Base-by-base conservation (phyloP, 2,888 invertebrate genomes). In the Pollenia amentaria region DNA sequence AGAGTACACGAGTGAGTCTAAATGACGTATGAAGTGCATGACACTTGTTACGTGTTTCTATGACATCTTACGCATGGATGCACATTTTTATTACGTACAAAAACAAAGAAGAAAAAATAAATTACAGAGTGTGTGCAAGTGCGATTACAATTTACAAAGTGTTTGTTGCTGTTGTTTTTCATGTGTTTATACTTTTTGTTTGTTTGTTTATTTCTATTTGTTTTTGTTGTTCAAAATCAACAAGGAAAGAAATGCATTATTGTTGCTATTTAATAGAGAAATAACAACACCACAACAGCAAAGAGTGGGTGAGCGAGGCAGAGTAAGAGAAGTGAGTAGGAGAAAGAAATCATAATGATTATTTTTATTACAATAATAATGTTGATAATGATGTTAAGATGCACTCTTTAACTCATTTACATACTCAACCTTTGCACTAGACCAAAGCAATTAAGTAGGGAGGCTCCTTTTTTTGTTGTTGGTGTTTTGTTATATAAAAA, bases 41-140 rank as follows among this genome's bases (percentile, higher is more conserved):
- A 88, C 88, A 88, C 88, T 88, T 88, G 88, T 88, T 88, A 88
- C 88, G 84, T 86, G 86, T 88, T 88, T 75, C 87, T 88, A 70
- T 88, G 88, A 88, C 88, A 87, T 87, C 87, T 76, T 79, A 84
- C 87, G 87, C 88, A 87, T 87, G 77, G 85, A 57, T 88, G 87
- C 84, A 87, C 88, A 83, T 86, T 80, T 60, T 75, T 57, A 83
- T 82, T 80, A 79, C 79, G 65, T 55, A 70, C 44, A 67, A 44
- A 77, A 64, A 88, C 88, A 88, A 48, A 84, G 7, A 60, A 73
- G 16, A 18, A 62, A 65, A 38, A 65, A 80, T 38, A 73, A 57
- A 46, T 21, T n/a, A 48, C 62, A 21, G 46, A 21, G 77, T 64
- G 62, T 70, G 44, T 62, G 64, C 51, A 53, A 70, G 53, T 46